Evolutionary conservation across 2,113 vertebrate species (phyloP), one percentile per base, ranked within the genome.

Genomic region (Clupea harengus): DNA sequence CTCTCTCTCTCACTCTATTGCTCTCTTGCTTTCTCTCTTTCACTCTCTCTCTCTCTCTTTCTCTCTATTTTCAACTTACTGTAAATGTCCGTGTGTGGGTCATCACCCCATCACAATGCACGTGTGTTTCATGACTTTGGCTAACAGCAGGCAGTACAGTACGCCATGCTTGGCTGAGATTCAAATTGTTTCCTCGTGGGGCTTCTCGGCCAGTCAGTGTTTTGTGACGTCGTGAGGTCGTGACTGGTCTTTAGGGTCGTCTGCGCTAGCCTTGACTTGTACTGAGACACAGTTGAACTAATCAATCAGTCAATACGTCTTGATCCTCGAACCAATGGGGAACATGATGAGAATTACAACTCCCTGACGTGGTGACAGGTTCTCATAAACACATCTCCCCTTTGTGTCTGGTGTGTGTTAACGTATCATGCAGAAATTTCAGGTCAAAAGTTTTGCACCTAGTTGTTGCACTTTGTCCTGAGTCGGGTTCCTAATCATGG

Each of bases 61-160:
- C 50, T 81, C 50, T 52, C 6, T 28, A n/a, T 28, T n/a, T 45
- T 75, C 25, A 32, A 39, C 28, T 78, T 78, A 32, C 72, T 32
- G 64, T 72, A 78, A 78, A 39, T 32, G 39, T 49, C 82, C 20
- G 57, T 88, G 88, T 84, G 54, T 10, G 87, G 92, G 91, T 93
- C 92, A 93, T 90, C 90, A 90, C 87, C 90, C 84, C 90, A 93
- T 92, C 92, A 89, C 89, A 88, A 89, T 90, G 90, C 85, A 89
- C 81, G 46, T 85, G 89, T 90, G 90, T 90, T 89, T 90, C 83
- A 87, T 88, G 91, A 93, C 88, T 75, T 47, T 87, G 81, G 85
- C 86, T 22, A 67, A 11, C 6, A 25, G 11, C 82, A 18, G 84
- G 83, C 82, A 82, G 88, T 64, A 84, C 49, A 84, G 60, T 50